A percentile compares a stretch with the other conserved stretches of the same genome.
Conservation (phyloP, 2,797 vertebrate species). For the Syncerus caffer region DNA sequence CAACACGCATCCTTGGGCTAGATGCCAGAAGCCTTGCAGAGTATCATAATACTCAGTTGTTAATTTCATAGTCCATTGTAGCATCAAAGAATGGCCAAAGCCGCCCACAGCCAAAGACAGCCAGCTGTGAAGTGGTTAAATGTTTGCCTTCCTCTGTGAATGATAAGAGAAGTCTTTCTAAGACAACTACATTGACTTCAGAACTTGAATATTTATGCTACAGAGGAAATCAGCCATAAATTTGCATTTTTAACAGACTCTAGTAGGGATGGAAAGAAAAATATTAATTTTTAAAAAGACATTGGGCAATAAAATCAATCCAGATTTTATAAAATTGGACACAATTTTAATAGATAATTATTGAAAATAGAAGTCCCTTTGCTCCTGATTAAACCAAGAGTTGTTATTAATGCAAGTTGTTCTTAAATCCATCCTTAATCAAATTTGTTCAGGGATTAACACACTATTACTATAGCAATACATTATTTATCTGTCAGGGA, state of each 20-base stretch:
- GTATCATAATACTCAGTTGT: neutral
- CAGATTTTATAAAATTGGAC: conserved; percentile 44
- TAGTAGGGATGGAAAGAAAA: conserved; percentile 15
- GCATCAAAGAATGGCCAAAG: neutral
- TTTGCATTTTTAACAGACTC: conserved; percentile 65
- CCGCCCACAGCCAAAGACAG: neutral
- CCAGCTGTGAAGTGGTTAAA: conserved; percentile 43
- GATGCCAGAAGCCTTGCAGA: conserved; percentile 3
- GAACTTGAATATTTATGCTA: conserved; percentile 60
- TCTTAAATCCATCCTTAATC: conserved; percentile 47
- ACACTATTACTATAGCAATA: neutral
- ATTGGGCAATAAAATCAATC: conserved; percentile 9
- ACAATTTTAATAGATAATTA: conserved; percentile 48
- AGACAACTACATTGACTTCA: conserved; percentile 18
- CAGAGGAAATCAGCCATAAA: conserved; percentile 32
- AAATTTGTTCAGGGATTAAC: conserved; percentile 28
- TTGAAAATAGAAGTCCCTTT: conserved; percentile 59
- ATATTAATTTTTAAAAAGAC: conserved; percentile 21
- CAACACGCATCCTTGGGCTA: conserved; percentile 10
- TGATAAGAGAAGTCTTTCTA: neutral
- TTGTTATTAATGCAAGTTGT: neutral
- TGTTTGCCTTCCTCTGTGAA: neutral
- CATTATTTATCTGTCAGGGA: conserved; percentile 19
- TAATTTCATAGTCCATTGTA: neutral
- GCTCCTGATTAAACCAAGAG: conserved; percentile 57